A percentile compares a stretch with the other conserved stretches of the same genome.
Evolutionary conservation across 1,140 invertebrate genomes (phyloP).

Genomic region (Macrosteles quadrilineatus): DNA sequence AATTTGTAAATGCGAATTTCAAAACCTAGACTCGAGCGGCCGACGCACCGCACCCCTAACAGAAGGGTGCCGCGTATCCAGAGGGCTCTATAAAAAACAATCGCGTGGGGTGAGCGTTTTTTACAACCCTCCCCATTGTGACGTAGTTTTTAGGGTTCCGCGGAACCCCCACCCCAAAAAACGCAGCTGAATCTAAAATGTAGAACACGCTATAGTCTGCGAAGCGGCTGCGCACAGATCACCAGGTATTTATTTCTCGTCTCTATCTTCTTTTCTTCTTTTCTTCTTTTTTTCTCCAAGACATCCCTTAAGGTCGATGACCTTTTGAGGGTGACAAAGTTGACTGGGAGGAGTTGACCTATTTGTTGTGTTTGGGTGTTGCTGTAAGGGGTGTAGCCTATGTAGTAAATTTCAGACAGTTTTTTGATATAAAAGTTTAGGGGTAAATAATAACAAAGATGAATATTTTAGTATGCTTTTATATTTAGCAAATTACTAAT

Average conservation of each 20-base stretch:
- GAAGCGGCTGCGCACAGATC: neutral
- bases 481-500: neutral
- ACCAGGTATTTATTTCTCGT: constrained; percentile 12
- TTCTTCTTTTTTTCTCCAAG: neutral
- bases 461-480: neutral
- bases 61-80: constrained; percentile 18
- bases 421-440: neutral
- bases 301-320: neutral
- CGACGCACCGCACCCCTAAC: neutral
- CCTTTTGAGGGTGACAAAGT: neutral
- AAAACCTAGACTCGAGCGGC: too few relatives aligned
- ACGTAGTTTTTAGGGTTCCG: constrained; percentile 11
- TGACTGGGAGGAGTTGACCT: neutral
- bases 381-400: neutral
- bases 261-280: neutral
- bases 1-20: too few relatives aligned
- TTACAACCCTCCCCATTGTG: constrained; percentile 27
- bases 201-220: neutral
- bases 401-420: neutral
- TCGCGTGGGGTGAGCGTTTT: constrained; percentile 20
- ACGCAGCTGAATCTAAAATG: constrained; percentile 27
- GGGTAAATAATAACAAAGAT: neutral
- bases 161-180: constrained; percentile 18
- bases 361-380: neutral
- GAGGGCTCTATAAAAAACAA: constrained; percentile 24